These are phyloP conservation scores for Pherbina coryleti DNA, from an alignment of 2,888 invertebrate species.

Conservation along the genomic window DNA sequence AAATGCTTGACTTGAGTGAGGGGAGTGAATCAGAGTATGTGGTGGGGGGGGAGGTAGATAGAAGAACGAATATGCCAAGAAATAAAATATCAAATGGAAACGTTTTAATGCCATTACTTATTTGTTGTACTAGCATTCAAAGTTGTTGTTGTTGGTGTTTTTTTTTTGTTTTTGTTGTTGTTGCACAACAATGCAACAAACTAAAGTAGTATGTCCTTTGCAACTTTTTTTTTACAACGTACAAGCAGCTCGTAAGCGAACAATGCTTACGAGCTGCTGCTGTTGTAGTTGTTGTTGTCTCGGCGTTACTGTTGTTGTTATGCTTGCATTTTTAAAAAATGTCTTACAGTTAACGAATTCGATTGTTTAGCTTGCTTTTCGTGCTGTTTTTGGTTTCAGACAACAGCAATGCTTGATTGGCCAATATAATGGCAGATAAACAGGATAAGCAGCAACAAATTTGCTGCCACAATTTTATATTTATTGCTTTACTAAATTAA, in stretches of 20 bases:
- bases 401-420: not conserved
- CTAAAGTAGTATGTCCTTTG: not conserved
- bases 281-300: not conserved
- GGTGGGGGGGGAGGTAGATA: not conserved
- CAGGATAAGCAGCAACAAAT: conserved; percentile 1
- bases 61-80: not conserved
- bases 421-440: not conserved
- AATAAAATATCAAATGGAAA: conserved; percentile 24
- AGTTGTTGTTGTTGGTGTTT: not conserved
- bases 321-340: conserved; percentile 11
- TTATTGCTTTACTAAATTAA: conserved; percentile 8
- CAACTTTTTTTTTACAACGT: not conserved
- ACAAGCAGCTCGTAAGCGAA: not conserved
- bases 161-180: not conserved
- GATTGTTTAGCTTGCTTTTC: conserved; percentile 4
- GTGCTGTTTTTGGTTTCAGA: not conserved
- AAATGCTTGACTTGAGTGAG: not conserved
- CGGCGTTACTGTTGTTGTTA: not conserved
- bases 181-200: not conserved
- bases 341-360: conserved; percentile 24
- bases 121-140: conserved; percentile 15
- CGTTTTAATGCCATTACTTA: conserved; percentile 26
- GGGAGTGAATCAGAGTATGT: not conserved
- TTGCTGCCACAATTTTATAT: not conserved
- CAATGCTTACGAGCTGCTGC: too few species aligned